Percentiles rank a stretch among this genome's conserved stretches.
Conservation (phyloP, 37 sponge, comb jelly and placozoan species). For the Aplysina aerophoba region DNA sequence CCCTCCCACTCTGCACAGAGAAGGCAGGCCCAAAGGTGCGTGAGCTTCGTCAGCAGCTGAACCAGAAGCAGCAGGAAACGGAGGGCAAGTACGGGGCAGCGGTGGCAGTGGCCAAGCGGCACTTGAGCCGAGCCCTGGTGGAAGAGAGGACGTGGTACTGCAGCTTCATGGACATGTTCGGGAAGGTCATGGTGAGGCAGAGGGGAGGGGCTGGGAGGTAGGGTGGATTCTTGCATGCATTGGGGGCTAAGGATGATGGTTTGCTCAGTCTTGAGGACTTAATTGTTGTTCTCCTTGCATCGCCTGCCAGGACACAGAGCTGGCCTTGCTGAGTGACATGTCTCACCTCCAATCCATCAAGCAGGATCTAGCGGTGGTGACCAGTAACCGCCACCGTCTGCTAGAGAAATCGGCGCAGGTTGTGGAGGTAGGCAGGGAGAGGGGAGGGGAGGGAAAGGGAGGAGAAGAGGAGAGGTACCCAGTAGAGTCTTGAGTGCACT, state of each 20-base stretch:
- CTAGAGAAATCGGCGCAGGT: constrained; percentile 45
- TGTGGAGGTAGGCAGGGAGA: constrained; percentile 48
- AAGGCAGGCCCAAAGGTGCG: constrained; percentile 31
- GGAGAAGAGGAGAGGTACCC: no score
- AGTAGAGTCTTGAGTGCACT: no score
- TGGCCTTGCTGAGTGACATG: constrained; percentile 53
- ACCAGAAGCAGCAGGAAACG: constrained; percentile 56
- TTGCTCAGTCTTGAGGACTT: background rate
- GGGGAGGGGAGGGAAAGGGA: no score
- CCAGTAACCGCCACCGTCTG: constrained; percentile 41
- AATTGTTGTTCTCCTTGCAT: background rate
- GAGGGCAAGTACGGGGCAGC: constrained; percentile 38
- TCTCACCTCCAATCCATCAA: constrained; percentile 48
- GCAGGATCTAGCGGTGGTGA: constrained; percentile 32
- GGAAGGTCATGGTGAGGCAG: constrained; percentile 56
- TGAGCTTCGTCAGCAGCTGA: constrained; percentile 43
- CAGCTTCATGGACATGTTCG: constrained; percentile 54
- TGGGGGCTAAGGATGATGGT: background rate
- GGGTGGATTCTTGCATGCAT: constrained; percentile 33
- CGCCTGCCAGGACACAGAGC: constrained; percentile 58
- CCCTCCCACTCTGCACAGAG: constrained; percentile 19
- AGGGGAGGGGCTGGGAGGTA: constrained; percentile 40
- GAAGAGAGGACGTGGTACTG: constrained; percentile 76
- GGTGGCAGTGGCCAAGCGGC: constrained; percentile 12
- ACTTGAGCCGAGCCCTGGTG: constrained; percentile 52